These are phyloP conservation scores for Rhadinocentrus ornatus DNA, from an alignment of 2,797 vertebrate genomes.

Conservation along the genomic window DNA sequence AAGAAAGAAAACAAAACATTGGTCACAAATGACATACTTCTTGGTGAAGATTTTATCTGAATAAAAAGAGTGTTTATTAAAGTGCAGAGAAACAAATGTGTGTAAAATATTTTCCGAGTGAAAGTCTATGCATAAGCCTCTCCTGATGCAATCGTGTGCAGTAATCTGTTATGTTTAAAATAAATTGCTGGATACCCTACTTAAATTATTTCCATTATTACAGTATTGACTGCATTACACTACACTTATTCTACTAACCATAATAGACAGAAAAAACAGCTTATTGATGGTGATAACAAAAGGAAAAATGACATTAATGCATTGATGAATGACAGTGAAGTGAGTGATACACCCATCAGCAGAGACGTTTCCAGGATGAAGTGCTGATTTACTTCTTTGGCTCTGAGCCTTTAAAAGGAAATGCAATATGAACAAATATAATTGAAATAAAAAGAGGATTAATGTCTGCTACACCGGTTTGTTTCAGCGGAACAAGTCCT, in stretches of 20 bases:
- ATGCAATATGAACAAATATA: constrained; percentile 48
- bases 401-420: constrained; percentile 43
- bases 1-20: constrained; percentile 28
- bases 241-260: not conserved
- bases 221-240: not conserved
- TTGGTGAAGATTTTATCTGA: constrained; percentile 40
- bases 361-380: constrained; percentile 43
- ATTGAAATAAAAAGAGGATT: constrained; percentile 68
- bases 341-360: constrained; percentile 48
- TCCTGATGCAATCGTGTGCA: constrained; percentile 79
- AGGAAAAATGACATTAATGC: not conserved
- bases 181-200: constrained; percentile 71
- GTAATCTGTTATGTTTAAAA: constrained; percentile 74
- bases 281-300: not conserved
- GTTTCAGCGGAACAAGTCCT: constrained; percentile 8
- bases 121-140: constrained; percentile 81
- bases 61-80: constrained; percentile 41
- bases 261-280: not conserved
- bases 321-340: not conserved
- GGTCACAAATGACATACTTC: constrained; percentile 27
- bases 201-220: constrained; percentile 23
- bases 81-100: constrained; percentile 41
- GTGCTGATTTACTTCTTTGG: constrained; percentile 66
- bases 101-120: constrained; percentile 78
- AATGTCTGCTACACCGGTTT: constrained; percentile 41